Base-by-base conservation (phyloP, 2,888 invertebrate genomes). In the Scaptomyza flava region DNA sequence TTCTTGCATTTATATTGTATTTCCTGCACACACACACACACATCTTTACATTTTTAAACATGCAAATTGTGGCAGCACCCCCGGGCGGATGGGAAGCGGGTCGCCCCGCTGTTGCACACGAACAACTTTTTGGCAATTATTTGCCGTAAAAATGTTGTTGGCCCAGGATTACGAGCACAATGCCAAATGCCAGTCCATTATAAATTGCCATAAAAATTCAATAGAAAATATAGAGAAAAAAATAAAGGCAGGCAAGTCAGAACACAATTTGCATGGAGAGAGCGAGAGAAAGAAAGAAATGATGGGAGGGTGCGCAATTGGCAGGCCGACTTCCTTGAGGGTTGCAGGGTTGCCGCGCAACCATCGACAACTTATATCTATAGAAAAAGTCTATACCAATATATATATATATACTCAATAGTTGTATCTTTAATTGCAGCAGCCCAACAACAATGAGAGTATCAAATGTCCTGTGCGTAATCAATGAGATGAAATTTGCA, bases 401-500 rank as follows among this genome's bases (percentile, higher is more conserved):
- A 27, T 27, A 27, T 17, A 3, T 23, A 23, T 27, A 27, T 27
- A 27, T 60, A 12, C 45, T 46, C 34, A 52, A 52, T 64, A 68
- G 59, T 68, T 77, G 54, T 65, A 77, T 72, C 87, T 80, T 70
- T 88, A 81, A 81, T 81, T 81, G 81, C 87, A 79, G 56, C 45
- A 64, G 64, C 54, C 48, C 31, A 60, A 43, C 31, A 60, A 43
- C 47, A 36, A 65, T 31, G 68, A 85, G 82, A 72, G 74, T 85
- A 87, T 89, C 90, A 54, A 71, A 89, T 89, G 59, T 87, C 87
- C 87, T 81, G 68, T 42, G 51, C 68, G 72, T 75, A 84, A 89
- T 83, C 82, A 89, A 81, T 77, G 87, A 71, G 75, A 85, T 72
- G 58, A 87, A 89, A 89, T 89, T 89, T 89, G 89, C 90, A 89